Evolutionary conservation across 2,113 vertebrate genomes (phyloP).

Genomic region (Chloebia gouldiae): DNA sequence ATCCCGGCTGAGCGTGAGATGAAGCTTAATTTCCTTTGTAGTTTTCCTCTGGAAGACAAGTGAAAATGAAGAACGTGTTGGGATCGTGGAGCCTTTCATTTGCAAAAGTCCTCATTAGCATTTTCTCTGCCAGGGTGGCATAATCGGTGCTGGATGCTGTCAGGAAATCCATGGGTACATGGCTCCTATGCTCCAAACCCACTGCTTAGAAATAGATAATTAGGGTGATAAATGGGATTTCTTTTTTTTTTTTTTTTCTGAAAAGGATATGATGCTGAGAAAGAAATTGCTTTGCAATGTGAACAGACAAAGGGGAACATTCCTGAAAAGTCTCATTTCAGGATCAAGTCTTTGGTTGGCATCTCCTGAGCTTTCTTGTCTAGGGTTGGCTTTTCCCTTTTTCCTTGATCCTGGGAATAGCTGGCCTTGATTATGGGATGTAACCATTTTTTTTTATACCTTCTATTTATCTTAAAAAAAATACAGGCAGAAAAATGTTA

Average conservation of each 20-base stretch:
- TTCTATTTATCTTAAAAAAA: no score
- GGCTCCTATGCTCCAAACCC: background rate
- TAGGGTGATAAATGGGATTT: background rate
- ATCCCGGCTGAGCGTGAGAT: conserved; percentile 55
- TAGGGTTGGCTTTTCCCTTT: background rate
- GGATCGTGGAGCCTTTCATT: conserved; percentile 45
- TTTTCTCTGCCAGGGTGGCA: conserved; percentile 39
- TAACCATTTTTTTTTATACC: no score
- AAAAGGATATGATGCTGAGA: background rate
- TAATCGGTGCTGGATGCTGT: conserved; percentile 34
- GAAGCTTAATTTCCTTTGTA: conserved; percentile 65
- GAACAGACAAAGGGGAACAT: background rate
- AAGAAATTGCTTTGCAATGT: background rate
- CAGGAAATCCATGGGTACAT: conserved; percentile 30
- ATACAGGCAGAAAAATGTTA: background rate
- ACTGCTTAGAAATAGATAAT: background rate
- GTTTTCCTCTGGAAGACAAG: conserved; percentile 44
- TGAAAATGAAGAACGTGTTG: conserved; percentile 25
- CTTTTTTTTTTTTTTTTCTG: background rate
- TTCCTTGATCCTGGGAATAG: background rate
- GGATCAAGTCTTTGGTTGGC: background rate
- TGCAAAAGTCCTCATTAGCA: conserved; percentile 67
- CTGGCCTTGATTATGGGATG: background rate
- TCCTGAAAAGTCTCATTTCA: background rate
- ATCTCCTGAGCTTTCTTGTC: background rate